phyloP scores from a whole-genome alignment of 2,797 vertebrate species.

The Falco concolor region DNA sequence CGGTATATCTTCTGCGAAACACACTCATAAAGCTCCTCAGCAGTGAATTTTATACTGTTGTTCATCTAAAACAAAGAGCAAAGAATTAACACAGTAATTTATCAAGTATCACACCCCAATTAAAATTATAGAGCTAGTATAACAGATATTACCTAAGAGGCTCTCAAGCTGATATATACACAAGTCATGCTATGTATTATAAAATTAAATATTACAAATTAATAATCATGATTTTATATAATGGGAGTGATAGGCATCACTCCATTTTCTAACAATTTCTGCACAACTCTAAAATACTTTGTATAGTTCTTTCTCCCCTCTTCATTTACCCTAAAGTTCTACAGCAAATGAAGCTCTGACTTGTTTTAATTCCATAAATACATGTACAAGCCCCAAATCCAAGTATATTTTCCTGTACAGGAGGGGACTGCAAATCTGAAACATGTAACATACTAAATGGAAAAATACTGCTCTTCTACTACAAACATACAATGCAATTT shows the following conservation, averaged over 20 bases:
- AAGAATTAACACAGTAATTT: neutral
- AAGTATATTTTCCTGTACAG: neutral
- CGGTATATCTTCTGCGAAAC: slow-evolving; percentile 77
- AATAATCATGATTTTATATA: too few relatives aligned
- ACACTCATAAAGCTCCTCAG: slow-evolving; percentile 80
- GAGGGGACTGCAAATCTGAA: neutral
- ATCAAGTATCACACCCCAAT: neutral
- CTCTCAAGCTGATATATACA: neutral
- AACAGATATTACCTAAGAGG: neutral
- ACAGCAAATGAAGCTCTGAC: neutral
- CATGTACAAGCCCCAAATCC: neutral
- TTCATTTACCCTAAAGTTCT: neutral
- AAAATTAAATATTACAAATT: neutral
- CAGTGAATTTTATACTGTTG: slow-evolving; percentile 72
- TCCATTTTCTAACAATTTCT: neutral
- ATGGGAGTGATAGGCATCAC: neutral
- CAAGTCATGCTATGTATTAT: neutral
- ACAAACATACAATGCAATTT: neutral
- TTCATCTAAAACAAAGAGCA: slow-evolving; percentile 68
- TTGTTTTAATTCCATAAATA: neutral
- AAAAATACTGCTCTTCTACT: neutral
- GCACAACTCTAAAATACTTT: neutral
- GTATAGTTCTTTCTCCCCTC: neutral
- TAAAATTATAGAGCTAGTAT: neutral
- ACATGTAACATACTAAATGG: neutral